Percentiles rank a stretch among this genome's conserved stretches.
These are phyloP conservation scores for Danaus chrysippus DNA, from an alignment of 2,888 invertebrate species.

Conservation along the genomic window DNA sequence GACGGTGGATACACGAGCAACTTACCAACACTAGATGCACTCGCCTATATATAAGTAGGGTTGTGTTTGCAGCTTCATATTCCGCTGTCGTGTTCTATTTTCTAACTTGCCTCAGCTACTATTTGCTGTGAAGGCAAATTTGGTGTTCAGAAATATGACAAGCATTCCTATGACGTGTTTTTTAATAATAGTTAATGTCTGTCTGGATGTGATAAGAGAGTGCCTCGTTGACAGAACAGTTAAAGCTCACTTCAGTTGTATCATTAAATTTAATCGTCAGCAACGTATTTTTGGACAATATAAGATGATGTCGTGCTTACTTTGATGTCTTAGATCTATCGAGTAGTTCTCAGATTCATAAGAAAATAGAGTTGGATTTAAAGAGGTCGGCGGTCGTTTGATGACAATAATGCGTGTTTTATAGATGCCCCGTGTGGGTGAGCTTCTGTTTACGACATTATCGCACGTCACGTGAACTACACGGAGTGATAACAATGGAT, in stretches of 20 bases:
- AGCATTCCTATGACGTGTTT: too few species aligned
- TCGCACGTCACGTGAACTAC: slow-evolving; percentile 36
- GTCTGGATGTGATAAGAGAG: too few species aligned
- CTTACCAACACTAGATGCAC: slow-evolving; percentile 38
- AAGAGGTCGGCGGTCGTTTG: slow-evolving; percentile 36
- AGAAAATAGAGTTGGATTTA: slow-evolving; percentile 17
- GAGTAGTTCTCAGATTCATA: slow-evolving; percentile 13
- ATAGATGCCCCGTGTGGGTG: slow-evolving; percentile 46
- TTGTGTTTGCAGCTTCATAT: slow-evolving; percentile 19
- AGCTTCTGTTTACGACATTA: slow-evolving; percentile 57
- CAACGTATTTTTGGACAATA: not conserved
- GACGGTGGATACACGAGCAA: slow-evolving; percentile 39
- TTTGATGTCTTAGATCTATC: slow-evolving; percentile 4
- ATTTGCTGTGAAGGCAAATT: too few species aligned
- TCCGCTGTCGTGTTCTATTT: slow-evolving; percentile 10
- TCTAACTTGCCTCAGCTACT: not conserved
- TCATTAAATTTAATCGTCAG: not conserved
- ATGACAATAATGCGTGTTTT: slow-evolving; percentile 63
- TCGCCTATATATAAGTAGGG: slow-evolving; percentile 32
- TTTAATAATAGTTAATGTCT: too few species aligned
- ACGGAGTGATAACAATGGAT: slow-evolving; percentile 36
- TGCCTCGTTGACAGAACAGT: too few species aligned
- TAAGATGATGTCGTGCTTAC: not conserved
- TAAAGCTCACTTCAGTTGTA: too few species aligned
- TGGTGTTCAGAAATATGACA: too few species aligned